phyloP scores from a whole-genome alignment of 2,797 vertebrate genomes.

The Helostoma temminkii region DNA sequence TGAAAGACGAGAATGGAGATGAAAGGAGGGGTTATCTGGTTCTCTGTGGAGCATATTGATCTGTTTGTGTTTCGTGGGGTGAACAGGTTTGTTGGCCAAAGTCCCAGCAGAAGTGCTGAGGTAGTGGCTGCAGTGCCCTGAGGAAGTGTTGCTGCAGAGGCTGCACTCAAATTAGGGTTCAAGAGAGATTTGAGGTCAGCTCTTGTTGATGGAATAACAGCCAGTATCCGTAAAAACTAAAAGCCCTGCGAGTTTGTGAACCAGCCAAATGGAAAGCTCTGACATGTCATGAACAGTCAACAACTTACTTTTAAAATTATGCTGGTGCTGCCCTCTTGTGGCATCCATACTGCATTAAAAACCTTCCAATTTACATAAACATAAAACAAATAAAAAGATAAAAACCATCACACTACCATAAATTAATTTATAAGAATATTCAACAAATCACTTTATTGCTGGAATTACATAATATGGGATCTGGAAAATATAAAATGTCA shows the following conservation, averaged over 20 bases:
- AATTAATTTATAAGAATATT: constrained; percentile 47
- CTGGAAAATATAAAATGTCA: constrained; percentile 54
- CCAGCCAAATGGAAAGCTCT: constrained; percentile 1
- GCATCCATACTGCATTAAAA: background rate
- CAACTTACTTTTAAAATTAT: constrained; percentile 1
- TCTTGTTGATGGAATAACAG: constrained; percentile 33
- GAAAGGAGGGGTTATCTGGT: constrained; percentile 79
- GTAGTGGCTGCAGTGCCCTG: constrained; percentile 54
- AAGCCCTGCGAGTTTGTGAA: constrained; percentile 15
- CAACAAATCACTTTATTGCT: constrained; percentile 83
- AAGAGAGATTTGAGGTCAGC: constrained; percentile 47
- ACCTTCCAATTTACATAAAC: background rate
- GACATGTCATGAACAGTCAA: background rate
- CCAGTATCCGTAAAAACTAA: constrained; percentile 27
- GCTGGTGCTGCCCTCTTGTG: constrained; percentile 65
- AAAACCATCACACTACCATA: background rate
- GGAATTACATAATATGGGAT: constrained; percentile 73
- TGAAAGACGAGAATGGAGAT: constrained; percentile 80
- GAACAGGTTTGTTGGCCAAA: constrained; percentile 79
- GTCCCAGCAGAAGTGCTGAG: constrained; percentile 80
- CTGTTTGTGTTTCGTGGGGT: constrained; percentile 79
- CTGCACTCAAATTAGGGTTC: constrained; percentile 51
- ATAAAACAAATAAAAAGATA: background rate
- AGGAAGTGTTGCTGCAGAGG: constrained; percentile 56
- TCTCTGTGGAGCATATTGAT: constrained; percentile 75